Base-by-base conservation (phyloP, 2,113 vertebrate genomes). In the Polypterus bichir region DNA sequence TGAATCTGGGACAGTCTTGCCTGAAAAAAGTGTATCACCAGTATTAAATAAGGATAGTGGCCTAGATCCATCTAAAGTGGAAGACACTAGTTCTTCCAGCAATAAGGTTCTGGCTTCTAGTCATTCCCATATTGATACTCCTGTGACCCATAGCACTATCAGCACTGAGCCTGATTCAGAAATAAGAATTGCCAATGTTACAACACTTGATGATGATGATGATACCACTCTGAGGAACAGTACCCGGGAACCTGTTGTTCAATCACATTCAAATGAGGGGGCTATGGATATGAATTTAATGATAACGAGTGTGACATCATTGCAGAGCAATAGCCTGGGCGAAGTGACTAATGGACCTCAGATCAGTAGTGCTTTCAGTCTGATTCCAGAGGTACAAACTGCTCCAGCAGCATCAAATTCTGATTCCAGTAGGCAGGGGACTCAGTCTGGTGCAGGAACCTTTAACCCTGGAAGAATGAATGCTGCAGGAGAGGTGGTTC, bases 81-180 rank as follows among this genome's bases (percentile, higher is more conserved):
- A 52, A 7, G 10, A 8, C 7, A 4, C 10, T 7, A 10, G 4
- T 52, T 52, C 51, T 52, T 52, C 51, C 51, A 52, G 51, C 51
- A 52, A 52, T 10, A 52, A 7, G 27, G 27, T 27, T 27, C 11
- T 45, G 56, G 10, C 27, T 6, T 6, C 6, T 2, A 27, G 27
- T 27, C 27, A 27, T 27, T 27, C 27, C 27, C 27, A 27, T 27
- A 27, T 27, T 27, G 27, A 27, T 27, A 27, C 27, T 27, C 56
- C 5, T 27, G 27, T 4, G 57, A 76, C 66, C 80, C 77, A 64
- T 76, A 81, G 72, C 79, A 88, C 92, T 77, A 92, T 93, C 78
- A 92, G 88, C 82, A 93, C 92, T 65, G 96, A 98, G 81, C 92
- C 92, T 55, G 92, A 94, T 76, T 98, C 94, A 64, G 92, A 97